Evolutionary conservation across 1,140 invertebrate genomes (phyloP).

Genomic region (Bombus huntii): DNA sequence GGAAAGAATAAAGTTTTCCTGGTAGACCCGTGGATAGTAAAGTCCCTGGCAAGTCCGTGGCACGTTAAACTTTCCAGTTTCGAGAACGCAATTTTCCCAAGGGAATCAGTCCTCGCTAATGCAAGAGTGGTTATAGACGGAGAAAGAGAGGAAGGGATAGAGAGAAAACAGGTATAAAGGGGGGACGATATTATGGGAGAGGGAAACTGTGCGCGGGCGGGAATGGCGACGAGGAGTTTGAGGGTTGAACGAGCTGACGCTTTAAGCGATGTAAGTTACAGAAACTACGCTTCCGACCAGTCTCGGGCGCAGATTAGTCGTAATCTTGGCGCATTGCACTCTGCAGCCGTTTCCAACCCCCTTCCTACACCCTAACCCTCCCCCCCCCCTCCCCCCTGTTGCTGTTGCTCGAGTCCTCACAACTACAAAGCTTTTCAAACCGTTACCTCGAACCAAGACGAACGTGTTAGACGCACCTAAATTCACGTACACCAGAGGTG

Average conservation of each 20-base stretch:
- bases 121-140: slow-evolving; percentile 34
- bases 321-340: slow-evolving; percentile 71
- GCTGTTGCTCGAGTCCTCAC: slow-evolving; percentile 26
- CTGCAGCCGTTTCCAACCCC: slow-evolving; percentile 42
- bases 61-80: slow-evolving; percentile 57
- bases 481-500: slow-evolving; percentile 27
- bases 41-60: slow-evolving; percentile 16
- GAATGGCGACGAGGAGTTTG: slow-evolving; percentile 50
- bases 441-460: slow-evolving; percentile 52
- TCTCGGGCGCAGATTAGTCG: slow-evolving; percentile 70
- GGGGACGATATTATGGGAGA: slow-evolving; percentile 1
- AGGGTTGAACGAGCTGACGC: slow-evolving; percentile 65
- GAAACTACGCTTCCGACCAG: slow-evolving; percentile 65
- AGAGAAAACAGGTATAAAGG: background rate
- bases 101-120: slow-evolving; percentile 63
- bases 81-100: slow-evolving; percentile 59
- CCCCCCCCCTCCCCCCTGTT: background rate
- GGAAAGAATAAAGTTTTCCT: slow-evolving; percentile 28
- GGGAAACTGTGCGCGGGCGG: slow-evolving; percentile 26
- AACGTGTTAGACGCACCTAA: slow-evolving; percentile 34
- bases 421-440: slow-evolving; percentile 50
- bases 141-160: background rate
- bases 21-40: background rate
- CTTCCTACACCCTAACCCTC: too few species aligned
- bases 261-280: slow-evolving; percentile 72